phyloP scores from a whole-genome alignment of 2,888 invertebrate genomes.

The Smittia aterrima region DNA sequence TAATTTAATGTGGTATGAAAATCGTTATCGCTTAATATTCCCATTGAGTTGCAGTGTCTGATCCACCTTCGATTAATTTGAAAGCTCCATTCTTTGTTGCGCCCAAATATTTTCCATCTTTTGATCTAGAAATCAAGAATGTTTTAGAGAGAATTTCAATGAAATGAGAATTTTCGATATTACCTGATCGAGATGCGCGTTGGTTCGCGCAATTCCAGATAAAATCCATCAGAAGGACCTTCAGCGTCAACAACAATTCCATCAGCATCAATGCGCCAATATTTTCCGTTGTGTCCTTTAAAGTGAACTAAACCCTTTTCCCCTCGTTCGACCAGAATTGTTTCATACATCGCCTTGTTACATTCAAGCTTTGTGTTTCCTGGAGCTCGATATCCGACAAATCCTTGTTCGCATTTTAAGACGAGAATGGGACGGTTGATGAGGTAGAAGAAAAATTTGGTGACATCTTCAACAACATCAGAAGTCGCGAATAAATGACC shows the following conservation, averaged over 20 bases:
- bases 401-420: slow-evolving; percentile 92
- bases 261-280: slow-evolving; percentile 90
- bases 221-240: slow-evolving; percentile 77
- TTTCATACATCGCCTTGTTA: slow-evolving; percentile 93
- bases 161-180: slow-evolving; percentile 54
- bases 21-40: slow-evolving; percentile 70
- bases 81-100: slow-evolving; percentile 91
- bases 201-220: slow-evolving; percentile 88
- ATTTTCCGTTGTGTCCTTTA: slow-evolving; percentile 91
- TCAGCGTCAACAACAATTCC: slow-evolving; percentile 83
- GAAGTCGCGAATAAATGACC: slow-evolving; percentile 90
- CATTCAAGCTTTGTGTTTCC: slow-evolving; percentile 83
- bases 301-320: slow-evolving; percentile 87
- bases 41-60: slow-evolving; percentile 84
- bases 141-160: slow-evolving; percentile 12
- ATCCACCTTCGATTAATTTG: slow-evolving; percentile 75
- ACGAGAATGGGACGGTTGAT: slow-evolving; percentile 92
- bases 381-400: slow-evolving; percentile 84
- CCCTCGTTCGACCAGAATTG: slow-evolving; percentile 84
- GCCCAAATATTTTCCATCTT: slow-evolving; percentile 72
- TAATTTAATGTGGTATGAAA: neutral
- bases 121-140: slow-evolving; percentile 47
- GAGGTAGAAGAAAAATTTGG: slow-evolving; percentile 91
- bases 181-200: slow-evolving; percentile 86
- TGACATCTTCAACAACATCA: slow-evolving; percentile 78